phyloP scores from a whole-genome alignment of 2,888 invertebrate species.

The Cartodere bifasciata region DNA sequence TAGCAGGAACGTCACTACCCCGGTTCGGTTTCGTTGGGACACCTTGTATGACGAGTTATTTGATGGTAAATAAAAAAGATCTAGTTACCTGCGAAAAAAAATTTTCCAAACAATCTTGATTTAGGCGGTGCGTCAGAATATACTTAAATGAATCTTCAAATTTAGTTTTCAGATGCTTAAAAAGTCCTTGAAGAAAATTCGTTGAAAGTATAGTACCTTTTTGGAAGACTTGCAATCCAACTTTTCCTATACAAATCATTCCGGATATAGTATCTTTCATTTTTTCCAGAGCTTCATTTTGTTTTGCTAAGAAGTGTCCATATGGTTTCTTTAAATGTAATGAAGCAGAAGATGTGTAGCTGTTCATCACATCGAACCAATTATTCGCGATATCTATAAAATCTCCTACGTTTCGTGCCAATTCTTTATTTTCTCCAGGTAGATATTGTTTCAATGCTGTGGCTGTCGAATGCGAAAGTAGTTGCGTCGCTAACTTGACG shows the following conservation, averaged over 20 bases:
- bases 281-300: conserved; percentile 15
- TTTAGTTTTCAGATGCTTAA: conserved; percentile 8
- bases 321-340: conserved; percentile 16
- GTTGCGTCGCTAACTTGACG: conserved; percentile 18
- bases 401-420: conserved; percentile 13
- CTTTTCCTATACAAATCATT: conserved; percentile 16
- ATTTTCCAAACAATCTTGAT: conserved; percentile 17
- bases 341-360: conserved; percentile 10
- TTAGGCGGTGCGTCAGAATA: conserved; percentile 16
- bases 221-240: conserved; percentile 15
- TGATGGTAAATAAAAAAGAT: too few species aligned
- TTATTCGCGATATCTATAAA: conserved; percentile 18
- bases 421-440: conserved; percentile 13
- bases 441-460: conserved; percentile 17
- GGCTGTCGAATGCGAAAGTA: conserved; percentile 20
- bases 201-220: conserved; percentile 17
- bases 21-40: too few species aligned
- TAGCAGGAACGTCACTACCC: too few species aligned
- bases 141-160: conserved; percentile 10
- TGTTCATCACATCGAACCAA: conserved; percentile 23
- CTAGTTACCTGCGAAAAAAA: conserved; percentile 12
- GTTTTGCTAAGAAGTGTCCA: conserved; percentile 13
- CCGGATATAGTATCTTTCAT: conserved; percentile 11
- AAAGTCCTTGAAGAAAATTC: conserved; percentile 13
- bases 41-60: too few species aligned